A percentile compares a stretch with the other conserved stretches of the same genome.
Evolutionary conservation across 2,888 invertebrate genomes (phyloP).

Genomic region (Spisula solida): DNA sequence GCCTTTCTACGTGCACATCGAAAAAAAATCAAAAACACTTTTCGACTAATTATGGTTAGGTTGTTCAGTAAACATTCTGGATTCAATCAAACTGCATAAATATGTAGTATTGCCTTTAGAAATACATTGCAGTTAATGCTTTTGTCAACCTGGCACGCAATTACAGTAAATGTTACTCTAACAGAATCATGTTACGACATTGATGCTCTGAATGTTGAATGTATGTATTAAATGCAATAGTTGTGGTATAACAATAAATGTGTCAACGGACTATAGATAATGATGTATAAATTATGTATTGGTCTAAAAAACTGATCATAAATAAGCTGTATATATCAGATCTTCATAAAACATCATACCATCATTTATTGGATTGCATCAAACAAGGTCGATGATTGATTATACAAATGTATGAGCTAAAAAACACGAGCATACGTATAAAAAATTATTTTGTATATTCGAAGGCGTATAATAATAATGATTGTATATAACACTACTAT

Average conservation of each 20-base stretch:
- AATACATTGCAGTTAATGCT: background rate
- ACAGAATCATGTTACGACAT: too few relatives aligned
- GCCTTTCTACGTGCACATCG: background rate
- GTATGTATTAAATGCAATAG: background rate
- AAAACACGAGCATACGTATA: background rate
- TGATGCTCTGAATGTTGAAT: background rate
- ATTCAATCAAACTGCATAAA: background rate
- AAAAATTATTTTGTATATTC: too few relatives aligned
- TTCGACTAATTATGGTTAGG: background rate
- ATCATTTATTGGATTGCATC: background rate
- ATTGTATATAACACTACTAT: too few relatives aligned
- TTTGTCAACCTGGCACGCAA: too few relatives aligned
- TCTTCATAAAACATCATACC: background rate
- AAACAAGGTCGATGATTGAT: background rate
- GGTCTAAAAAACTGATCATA: background rate
- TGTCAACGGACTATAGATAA: background rate
- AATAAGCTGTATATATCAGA: background rate
- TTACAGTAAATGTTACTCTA: too few relatives aligned
- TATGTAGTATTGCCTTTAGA: background rate
- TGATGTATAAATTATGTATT: slow-evolving; percentile 6
- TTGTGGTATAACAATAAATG: background rate
- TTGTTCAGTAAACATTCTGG: background rate
- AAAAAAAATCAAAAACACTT: background rate
- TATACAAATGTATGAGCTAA: background rate
- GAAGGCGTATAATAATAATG: background rate